A percentile compares a stretch with the other conserved stretches of the same genome.
phyloP scores from a whole-genome alignment of 2,113 vertebrate species.

The Cyrtonyx montezumae region DNA sequence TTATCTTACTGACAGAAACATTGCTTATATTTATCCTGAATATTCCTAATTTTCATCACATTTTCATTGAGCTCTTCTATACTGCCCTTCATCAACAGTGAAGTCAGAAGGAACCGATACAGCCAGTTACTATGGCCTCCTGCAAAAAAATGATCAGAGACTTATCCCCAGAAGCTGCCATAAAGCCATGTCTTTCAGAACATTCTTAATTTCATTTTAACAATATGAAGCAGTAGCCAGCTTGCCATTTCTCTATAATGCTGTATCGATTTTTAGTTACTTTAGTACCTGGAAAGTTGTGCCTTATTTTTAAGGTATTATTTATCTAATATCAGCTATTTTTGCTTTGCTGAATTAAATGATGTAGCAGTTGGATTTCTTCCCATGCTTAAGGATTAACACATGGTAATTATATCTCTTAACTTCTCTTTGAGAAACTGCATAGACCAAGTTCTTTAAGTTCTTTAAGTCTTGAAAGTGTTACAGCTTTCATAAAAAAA shows the following conservation, averaged over 20 bases:
- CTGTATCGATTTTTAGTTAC: neutral
- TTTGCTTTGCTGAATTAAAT: neutral
- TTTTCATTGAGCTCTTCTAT: neutral
- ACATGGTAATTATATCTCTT: neutral
- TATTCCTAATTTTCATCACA: slow-evolving; percentile 25
- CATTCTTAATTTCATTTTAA: neutral
- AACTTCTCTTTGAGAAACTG: neutral
- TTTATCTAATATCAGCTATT: neutral
- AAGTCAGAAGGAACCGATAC: neutral
- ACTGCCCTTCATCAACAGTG: neutral
- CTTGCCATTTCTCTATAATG: neutral
- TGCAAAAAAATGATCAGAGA: neutral
- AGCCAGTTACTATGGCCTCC: neutral
- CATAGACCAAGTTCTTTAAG: neutral
- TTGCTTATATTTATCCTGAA: slow-evolving; percentile 32
- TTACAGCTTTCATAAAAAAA: neutral
- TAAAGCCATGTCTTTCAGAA: neutral
- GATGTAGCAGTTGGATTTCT: neutral
- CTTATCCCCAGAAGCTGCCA: neutral
- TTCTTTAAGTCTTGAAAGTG: accelerated
- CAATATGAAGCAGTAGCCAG: neutral
- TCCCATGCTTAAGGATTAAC: neutral
- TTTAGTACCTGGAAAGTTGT: neutral
- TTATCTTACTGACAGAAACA: slow-evolving; percentile 60
- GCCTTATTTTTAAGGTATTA: neutral